These are phyloP conservation scores for Sinotaia quadrata DNA, from an alignment of 2,888 invertebrate species.

Conservation along the genomic window DNA sequence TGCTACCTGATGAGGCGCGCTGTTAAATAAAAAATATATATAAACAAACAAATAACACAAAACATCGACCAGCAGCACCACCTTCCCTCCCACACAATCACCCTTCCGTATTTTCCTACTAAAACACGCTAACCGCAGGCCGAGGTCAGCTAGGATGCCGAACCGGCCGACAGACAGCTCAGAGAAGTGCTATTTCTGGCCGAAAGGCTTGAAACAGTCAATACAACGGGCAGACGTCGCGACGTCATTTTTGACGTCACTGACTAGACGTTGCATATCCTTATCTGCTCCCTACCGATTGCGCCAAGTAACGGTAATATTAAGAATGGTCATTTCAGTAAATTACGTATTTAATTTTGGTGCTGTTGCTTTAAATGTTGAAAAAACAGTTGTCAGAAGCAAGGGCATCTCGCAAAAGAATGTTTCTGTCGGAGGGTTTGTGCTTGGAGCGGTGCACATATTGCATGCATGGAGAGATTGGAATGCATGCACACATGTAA, in stretches of 20 bases:
- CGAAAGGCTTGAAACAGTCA: slow-evolving; percentile 20
- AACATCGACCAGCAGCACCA: neutral
- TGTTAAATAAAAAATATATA: too few relatives aligned
- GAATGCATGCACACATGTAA: neutral
- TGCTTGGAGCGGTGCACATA: neutral
- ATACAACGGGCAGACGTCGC: slow-evolving; percentile 43
- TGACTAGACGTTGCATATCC: slow-evolving; percentile 49
- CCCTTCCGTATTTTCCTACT: neutral
- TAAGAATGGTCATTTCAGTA: too few relatives aligned
- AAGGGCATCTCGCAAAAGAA: too few relatives aligned
- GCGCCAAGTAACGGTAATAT: too few relatives aligned
- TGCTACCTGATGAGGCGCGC: too few relatives aligned
- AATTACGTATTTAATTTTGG: too few relatives aligned
- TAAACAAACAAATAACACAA: too few relatives aligned
- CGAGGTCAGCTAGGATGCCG: slow-evolving; percentile 7
- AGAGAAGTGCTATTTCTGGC: slow-evolving; percentile 26
- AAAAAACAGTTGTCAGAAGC: too few relatives aligned
- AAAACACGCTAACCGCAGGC: neutral
- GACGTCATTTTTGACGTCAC: slow-evolving; percentile 54
- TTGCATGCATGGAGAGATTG: neutral
- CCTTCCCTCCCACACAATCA: neutral
- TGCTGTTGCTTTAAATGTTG: too few relatives aligned
- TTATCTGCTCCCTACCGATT: neutral
- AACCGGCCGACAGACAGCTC: slow-evolving; percentile 1
- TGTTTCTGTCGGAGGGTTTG: too few relatives aligned